Percentiles rank a stretch among this genome's conserved stretches.
Conservation (phyloP, 2,888 invertebrate genomes). For the Iselma pallidipennis region DNA sequence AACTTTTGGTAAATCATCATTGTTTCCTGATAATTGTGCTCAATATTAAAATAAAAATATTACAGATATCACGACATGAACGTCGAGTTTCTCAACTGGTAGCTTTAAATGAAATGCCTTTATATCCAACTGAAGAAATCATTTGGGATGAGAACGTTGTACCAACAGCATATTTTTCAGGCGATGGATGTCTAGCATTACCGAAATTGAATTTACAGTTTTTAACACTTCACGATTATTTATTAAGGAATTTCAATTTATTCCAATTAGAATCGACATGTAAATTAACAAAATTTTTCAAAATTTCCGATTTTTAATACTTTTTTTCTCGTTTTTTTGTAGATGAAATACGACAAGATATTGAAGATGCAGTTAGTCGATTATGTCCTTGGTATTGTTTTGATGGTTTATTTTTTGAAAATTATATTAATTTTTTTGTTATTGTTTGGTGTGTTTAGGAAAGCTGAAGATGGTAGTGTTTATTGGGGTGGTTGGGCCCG, state of each 20-base stretch:
- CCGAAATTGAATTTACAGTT: conserved; percentile 99
- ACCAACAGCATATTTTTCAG: conserved; percentile 95
- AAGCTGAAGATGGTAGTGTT: conserved; percentile 80
- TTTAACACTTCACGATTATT: conserved; percentile 95
- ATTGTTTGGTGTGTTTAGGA: conserved; percentile 61
- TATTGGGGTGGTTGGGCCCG: conserved; percentile 99
- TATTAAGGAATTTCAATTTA: conserved; percentile 95
- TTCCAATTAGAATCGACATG: conserved; percentile 98
- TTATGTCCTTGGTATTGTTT: conserved; percentile 93
- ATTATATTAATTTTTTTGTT: not conserved
- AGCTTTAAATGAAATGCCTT: conserved; percentile 94
- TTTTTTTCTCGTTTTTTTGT: conserved; percentile 47
- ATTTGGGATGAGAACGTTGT: conserved; percentile 99
- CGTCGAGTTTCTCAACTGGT: conserved; percentile 89
- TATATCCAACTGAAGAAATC: conserved; percentile 97
- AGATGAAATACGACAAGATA: conserved; percentile 98
- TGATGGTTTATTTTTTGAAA: conserved; percentile 65
- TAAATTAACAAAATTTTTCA: conserved; percentile 57
- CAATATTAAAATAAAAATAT: conserved; percentile 12
- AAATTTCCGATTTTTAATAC: not conserved
- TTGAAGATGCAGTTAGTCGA: conserved; percentile 95
- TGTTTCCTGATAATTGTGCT: not conserved
- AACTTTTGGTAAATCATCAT: conserved; percentile 73
- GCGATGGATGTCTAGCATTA: conserved; percentile 92
- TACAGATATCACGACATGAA: conserved; percentile 81